A percentile compares a stretch with the other conserved stretches of the same genome.
These are phyloP conservation scores for Drosophila eugracilis DNA, from an alignment of 1,140 invertebrate genomes.

Conservation along the genomic window DNA sequence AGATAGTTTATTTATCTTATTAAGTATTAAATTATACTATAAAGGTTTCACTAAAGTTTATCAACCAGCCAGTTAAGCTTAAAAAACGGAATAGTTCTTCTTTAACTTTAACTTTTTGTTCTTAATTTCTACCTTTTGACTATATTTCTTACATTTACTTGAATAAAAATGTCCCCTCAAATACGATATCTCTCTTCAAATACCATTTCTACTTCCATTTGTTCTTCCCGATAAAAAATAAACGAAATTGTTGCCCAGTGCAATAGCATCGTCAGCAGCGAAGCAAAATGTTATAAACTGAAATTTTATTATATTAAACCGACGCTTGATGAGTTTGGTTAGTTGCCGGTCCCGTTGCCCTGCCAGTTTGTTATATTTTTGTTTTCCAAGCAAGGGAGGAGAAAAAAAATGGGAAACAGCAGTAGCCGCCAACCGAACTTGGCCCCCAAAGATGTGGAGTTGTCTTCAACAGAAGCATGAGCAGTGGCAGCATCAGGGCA, in stretches of 20 bases:
- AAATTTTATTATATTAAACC: slow-evolving; percentile 80
- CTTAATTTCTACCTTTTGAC: too few relatives aligned
- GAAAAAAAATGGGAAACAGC: slow-evolving; percentile 2
- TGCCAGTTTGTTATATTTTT: slow-evolving; percentile 52
- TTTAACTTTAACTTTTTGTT: too few relatives aligned
- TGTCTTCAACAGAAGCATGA: too few relatives aligned
- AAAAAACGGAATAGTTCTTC: too few relatives aligned
- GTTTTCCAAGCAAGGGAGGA: slow-evolving; percentile 29
- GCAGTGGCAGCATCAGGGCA: too few relatives aligned
- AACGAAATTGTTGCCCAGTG: slow-evolving; percentile 8
- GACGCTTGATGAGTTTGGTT: slow-evolving; percentile 78
- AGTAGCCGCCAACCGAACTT: slow-evolving; percentile 30
- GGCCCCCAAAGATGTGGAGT: slow-evolving; percentile 38
- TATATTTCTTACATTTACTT: too few relatives aligned
- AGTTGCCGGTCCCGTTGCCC: slow-evolving; percentile 54
- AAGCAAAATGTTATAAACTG: slow-evolving; percentile 73
- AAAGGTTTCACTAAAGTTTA: too few relatives aligned
- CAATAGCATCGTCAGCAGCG: slow-evolving; percentile 23
- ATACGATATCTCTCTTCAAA: background rate
- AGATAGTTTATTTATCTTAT: too few relatives aligned
- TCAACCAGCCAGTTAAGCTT: too few relatives aligned
- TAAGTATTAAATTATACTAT: too few relatives aligned
- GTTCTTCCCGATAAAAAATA: too few relatives aligned
- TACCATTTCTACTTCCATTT: background rate
- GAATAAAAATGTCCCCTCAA: too few relatives aligned